Evolutionary conservation across 2,888 invertebrate species (phyloP).

Genomic region (Orthosia gracilis): DNA sequence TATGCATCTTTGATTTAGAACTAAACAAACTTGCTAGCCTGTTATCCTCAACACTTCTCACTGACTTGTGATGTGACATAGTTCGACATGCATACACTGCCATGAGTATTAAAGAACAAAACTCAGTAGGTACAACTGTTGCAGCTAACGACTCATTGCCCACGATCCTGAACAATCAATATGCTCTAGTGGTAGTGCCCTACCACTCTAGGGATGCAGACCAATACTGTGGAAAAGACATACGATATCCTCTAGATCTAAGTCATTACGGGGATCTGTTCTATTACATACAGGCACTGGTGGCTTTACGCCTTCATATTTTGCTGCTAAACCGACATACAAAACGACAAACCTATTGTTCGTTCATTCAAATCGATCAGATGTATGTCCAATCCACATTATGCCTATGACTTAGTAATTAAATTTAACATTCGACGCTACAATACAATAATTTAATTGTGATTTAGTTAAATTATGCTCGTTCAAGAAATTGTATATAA

Average conservation of each 20-base stretch:
- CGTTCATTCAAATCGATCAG: conserved; percentile 34
- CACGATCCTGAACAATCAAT: conserved; percentile 65
- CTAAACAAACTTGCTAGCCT: conserved; percentile 84
- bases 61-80: conserved; percentile 87
- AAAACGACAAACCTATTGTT: conserved; percentile 24
- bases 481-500: conserved; percentile 48
- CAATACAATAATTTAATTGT: conserved; percentile 64
- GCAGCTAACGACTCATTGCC: conserved; percentile 68
- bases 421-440: conserved; percentile 58
- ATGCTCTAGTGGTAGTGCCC: conserved; percentile 60
- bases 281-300: conserved; percentile 72
- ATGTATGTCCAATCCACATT: conserved; percentile 75
- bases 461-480: conserved; percentile 68
- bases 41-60: conserved; percentile 77
- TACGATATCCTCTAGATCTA: conserved; percentile 66
- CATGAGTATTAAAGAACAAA: conserved; percentile 83
- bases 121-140: conserved; percentile 67
- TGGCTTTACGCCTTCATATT: conserved; percentile 65
- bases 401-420: conserved; percentile 58
- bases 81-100: conserved; percentile 80
- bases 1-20: conserved; percentile 88
- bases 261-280: conserved; percentile 59
- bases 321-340: conserved; percentile 36
- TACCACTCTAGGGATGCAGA: conserved; percentile 61
- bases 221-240: conserved; percentile 72